Evolutionary conservation across 2,888 invertebrate genomes (phyloP).

Genomic region (Eudasyphora cyanicolor): DNA sequence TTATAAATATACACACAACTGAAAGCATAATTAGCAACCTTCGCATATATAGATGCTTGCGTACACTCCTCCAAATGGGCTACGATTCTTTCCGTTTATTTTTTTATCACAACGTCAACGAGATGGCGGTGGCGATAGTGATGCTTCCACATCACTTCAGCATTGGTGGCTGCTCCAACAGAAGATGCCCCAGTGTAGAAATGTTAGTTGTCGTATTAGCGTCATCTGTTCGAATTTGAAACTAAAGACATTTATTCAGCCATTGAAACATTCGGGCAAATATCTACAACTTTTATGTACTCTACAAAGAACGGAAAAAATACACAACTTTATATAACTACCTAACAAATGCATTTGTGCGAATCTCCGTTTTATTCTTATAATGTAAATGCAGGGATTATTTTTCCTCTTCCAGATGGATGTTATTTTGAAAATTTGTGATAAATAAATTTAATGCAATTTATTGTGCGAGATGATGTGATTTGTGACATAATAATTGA

Average conservation of each 20-base stretch:
- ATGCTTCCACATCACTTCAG: background rate
- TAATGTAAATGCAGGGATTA: background rate
- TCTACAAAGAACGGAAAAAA: too few relatives aligned
- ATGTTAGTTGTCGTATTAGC: conserved; percentile 61
- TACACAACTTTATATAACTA: background rate
- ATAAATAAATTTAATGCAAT: background rate
- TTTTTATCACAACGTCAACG: background rate
- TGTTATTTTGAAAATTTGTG: background rate
- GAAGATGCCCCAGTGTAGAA: conserved; percentile 38
- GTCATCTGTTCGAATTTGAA: conserved; percentile 54
- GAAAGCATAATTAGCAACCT: too few relatives aligned
- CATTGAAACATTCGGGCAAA: conserved; percentile 2
- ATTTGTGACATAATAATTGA: too few relatives aligned
- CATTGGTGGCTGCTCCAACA: background rate
- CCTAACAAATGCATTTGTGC: background rate
- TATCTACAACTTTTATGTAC: background rate
- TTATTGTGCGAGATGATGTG: background rate
- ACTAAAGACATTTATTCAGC: conserved; percentile 48
- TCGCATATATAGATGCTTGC: too few relatives aligned
- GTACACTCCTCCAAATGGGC: background rate
- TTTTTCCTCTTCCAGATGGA: background rate
- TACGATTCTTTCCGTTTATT: background rate
- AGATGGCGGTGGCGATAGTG: background rate
- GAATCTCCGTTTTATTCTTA: background rate
- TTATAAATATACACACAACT: too few relatives aligned